These are phyloP conservation scores for Oscheius myriophilus DNA, from an alignment of 2,888 invertebrate genomes.

Conservation along the genomic window DNA sequence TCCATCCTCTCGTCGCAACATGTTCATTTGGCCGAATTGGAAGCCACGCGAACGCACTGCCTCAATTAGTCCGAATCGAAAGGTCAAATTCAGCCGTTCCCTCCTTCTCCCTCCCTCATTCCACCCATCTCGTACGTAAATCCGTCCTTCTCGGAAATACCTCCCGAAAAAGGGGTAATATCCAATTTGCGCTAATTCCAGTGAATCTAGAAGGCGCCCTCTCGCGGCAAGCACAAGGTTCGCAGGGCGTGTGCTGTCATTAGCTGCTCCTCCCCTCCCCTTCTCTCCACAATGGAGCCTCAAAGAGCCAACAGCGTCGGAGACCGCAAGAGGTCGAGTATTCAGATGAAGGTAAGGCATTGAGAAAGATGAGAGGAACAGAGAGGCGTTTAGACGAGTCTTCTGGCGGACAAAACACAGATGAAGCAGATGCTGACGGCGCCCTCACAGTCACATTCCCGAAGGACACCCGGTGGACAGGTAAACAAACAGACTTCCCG, in stretches of 20 bases:
- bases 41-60: too few species aligned
- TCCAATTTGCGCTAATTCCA: too few species aligned
- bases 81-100: too few species aligned
- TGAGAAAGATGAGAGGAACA: neutral
- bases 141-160: too few species aligned
- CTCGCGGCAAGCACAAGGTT: too few species aligned
- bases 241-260: conserved; percentile 11
- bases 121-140: too few species aligned
- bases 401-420: conserved; percentile 36
- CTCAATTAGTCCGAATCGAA: too few species aligned
- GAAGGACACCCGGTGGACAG: conserved; percentile 52
- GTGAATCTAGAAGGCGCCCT: too few species aligned
- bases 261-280: conserved; percentile 6
- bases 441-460: conserved; percentile 49
- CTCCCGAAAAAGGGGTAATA: too few species aligned
- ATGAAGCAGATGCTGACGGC: conserved; percentile 51
- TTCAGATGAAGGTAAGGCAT: conserved; percentile 17
- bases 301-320: conserved; percentile 28
- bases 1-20: too few species aligned
- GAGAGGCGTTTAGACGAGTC: conserved; percentile 7
- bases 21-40: too few species aligned
- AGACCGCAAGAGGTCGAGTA: conserved; percentile 29
- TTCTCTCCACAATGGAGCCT: conserved; percentile 14
- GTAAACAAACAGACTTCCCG: conserved; percentile 24
- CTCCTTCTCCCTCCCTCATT: too few species aligned